Percentiles rank a stretch among this genome's conserved stretches.
phyloP scores from a whole-genome alignment of 2,797 vertebrate genomes.

The Pyrocephalus nanus region DNA sequence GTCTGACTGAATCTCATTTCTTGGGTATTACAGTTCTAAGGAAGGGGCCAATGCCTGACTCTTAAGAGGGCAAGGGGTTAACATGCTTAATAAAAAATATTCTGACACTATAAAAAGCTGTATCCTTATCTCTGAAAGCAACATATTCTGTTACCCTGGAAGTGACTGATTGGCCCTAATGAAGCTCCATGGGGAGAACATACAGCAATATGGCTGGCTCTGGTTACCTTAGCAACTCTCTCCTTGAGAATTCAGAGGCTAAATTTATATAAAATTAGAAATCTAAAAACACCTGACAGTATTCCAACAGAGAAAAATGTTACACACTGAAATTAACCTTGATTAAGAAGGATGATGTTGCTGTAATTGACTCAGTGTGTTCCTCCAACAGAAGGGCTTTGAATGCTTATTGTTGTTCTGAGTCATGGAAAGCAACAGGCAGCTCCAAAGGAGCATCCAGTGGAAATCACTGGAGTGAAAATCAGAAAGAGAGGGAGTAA shows the following conservation, averaged over 20 bases:
- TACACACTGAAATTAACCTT: slow-evolving; percentile 72
- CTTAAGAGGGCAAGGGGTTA: slow-evolving; percentile 50
- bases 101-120: slow-evolving; percentile 66
- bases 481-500: not conserved
- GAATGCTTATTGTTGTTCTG: not conserved
- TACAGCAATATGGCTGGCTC: slow-evolving; percentile 62
- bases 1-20: slow-evolving; percentile 20
- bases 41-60: slow-evolving; percentile 7
- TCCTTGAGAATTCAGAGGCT: slow-evolving; percentile 69
- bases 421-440: not conserved
- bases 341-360: slow-evolving; percentile 65
- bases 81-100: slow-evolving; percentile 57
- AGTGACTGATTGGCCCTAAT: slow-evolving; percentile 72
- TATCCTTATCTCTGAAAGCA: slow-evolving; percentile 48
- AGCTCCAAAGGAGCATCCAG: not conserved
- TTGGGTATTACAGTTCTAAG: not conserved
- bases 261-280: slow-evolving; percentile 72
- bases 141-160: slow-evolving; percentile 58
- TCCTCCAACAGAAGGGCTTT: not conserved
- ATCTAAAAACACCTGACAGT: slow-evolving; percentile 64
- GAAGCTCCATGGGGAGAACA: slow-evolving; percentile 64
- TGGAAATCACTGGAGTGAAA: not conserved
- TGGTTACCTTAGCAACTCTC: slow-evolving; percentile 79
- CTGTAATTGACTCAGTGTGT: slow-evolving; percentile 17
- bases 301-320: slow-evolving; percentile 68